A percentile compares a stretch with the other conserved stretches of the same genome.
These are phyloP conservation scores for Scaptomyza cyrtandrae DNA, from an alignment of 2,888 invertebrate species.

Conservation along the genomic window DNA sequence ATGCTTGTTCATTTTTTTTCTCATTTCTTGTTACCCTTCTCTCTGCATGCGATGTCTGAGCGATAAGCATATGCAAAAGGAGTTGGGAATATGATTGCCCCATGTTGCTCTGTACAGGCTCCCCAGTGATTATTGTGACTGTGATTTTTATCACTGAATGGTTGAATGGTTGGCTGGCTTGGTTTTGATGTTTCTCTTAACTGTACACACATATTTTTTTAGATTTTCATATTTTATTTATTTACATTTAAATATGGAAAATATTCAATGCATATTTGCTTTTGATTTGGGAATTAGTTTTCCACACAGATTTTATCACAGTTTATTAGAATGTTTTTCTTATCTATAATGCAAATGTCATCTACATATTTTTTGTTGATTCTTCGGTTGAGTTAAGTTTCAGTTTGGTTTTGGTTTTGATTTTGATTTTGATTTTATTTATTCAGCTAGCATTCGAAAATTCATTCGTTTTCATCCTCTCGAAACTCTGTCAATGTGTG, in stretches of 20 bases:
- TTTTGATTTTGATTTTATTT: constrained; percentile 50
- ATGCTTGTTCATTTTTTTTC: not conserved
- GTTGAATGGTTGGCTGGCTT: constrained; percentile 28
- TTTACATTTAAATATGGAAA: constrained; percentile 68
- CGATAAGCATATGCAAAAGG: constrained; percentile 32
- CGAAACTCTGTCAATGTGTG: constrained; percentile 43
- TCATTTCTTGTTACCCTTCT: constrained; percentile 20
- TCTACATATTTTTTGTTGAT: constrained; percentile 46
- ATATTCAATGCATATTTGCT: constrained; percentile 66
- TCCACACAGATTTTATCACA: constrained; percentile 60
- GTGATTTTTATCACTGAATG: constrained; percentile 66
- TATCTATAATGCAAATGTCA: constrained; percentile 59
- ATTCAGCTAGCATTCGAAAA: constrained; percentile 62
- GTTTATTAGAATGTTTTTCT: constrained; percentile 59
- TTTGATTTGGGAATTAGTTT: constrained; percentile 70
- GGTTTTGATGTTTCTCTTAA: constrained; percentile 64
- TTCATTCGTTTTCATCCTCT: constrained; percentile 39
- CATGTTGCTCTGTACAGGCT: constrained; percentile 11
- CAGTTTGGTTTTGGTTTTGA: not conserved
- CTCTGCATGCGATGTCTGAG: constrained; percentile 37
- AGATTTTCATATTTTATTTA: constrained; percentile 60
- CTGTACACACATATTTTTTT: constrained; percentile 6
- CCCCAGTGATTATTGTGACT: constrained; percentile 62
- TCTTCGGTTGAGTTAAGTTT: constrained; percentile 18
- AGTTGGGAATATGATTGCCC: not conserved